Evolutionary conservation across 2,797 vertebrate species (phyloP), one percentile per base, ranked within the genome.

Genomic region (Myotis findleyi): DNA sequence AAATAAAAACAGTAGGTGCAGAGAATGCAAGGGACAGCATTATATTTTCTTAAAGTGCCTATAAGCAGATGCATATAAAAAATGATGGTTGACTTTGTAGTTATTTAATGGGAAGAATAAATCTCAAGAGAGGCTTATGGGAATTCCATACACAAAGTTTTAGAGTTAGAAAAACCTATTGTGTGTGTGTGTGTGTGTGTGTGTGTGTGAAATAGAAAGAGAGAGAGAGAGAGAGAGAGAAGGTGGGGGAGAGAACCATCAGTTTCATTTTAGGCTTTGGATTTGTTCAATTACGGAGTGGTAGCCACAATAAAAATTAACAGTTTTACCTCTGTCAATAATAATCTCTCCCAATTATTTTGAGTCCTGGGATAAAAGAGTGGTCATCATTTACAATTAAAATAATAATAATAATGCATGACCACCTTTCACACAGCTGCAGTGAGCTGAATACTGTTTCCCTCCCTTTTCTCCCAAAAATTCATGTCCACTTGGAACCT

Each of bases 31-130:
- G 77, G 0, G 0, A 51, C 7, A 59, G 36, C 21, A 44, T 73
- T 90, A 44, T 4, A 21, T 82, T 96, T 93, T 87, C 69, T 66
- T 81, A 87, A 84, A 84, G n/a, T 81, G 30, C 27, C 21, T 73
- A 55, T 87, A 41, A 82, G n/a, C 20, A 73, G n/a, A 84, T 81
- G 25, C 41, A 25, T 59, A 38, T 76, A 23, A 88, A 30, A 23
- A 80, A 93, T 85, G 38, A 83, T 69, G 47, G 25, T 44, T 18
- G 33, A 75, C 75, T 88, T 80, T 62, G 82, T 33, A 69, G 30
- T 89, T 85, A 73, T 75, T 75, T 94, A 86, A 69, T 44, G 12
- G 53, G 33, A 89, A 79, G 16, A 23, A 89, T 75, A 87, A 66
- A 80, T 81, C 9, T 92, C 23, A 77, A 55, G 51, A 82, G 8